Evolutionary conservation across 2,888 invertebrate genomes (phyloP).

Genomic region (Spatulosminthurus flaviceps): DNA sequence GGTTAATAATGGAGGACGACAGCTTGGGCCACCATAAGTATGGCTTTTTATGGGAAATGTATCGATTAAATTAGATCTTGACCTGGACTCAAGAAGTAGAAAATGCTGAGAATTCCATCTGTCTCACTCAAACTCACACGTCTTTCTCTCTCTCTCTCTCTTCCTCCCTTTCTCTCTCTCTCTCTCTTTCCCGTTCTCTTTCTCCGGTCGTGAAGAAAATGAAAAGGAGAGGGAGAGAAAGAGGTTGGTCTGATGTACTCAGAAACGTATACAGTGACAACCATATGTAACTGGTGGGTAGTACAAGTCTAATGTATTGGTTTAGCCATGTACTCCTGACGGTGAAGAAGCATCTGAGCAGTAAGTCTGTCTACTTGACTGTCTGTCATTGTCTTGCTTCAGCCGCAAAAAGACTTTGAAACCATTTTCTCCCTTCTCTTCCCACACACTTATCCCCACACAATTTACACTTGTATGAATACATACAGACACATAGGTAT

Average conservation of each 20-base stretch:
- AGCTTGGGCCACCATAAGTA: slow-evolving; percentile 8
- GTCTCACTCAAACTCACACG: slow-evolving; percentile 43
- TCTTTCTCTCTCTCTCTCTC: slow-evolving; percentile 12
- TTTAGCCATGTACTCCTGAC: slow-evolving; percentile 36
- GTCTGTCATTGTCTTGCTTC: slow-evolving; percentile 40
- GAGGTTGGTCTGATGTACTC: neutral
- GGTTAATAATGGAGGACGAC: slow-evolving; percentile 14
- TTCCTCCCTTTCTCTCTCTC: too few relatives aligned
- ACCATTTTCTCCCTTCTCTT: slow-evolving; percentile 26
- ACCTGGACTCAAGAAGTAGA: slow-evolving; percentile 39
- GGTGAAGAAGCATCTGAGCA: slow-evolving; percentile 18
- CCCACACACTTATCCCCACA: neutral
- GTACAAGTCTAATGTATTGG: slow-evolving; percentile 38
- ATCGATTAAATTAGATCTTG: slow-evolving; percentile 50
- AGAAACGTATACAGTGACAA: neutral
- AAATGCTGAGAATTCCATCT: slow-evolving; percentile 38
- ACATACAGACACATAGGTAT: too few relatives aligned
- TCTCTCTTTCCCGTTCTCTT: neutral
- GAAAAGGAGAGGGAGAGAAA: neutral
- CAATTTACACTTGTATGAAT: neutral
- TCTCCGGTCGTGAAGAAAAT: neutral
- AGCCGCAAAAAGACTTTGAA: slow-evolving; percentile 36
- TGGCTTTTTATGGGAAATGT: slow-evolving; percentile 22
- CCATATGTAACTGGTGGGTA: slow-evolving; percentile 4
- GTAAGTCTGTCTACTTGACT: slow-evolving; percentile 26